Evolutionary conservation across 2,888 invertebrate species (phyloP).

Genomic region (Drosophila paramelanica): DNA sequence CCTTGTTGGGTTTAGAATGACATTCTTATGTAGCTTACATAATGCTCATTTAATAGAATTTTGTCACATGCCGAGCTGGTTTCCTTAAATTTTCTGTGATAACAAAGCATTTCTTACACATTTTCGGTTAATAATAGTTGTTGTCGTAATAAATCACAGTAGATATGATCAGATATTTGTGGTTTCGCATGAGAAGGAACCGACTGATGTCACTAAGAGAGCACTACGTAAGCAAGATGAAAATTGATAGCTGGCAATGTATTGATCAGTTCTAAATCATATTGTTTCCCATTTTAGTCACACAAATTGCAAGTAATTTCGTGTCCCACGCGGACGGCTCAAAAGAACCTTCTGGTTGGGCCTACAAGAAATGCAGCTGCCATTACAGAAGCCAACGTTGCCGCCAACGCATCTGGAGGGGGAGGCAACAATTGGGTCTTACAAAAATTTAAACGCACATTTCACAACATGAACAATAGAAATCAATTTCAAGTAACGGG

Average conservation of each 20-base stretch:
- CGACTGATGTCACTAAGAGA: slow-evolving; percentile 5
- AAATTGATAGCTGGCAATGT: slow-evolving; percentile 13
- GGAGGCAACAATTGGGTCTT: slow-evolving; percentile 84
- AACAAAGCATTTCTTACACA: not conserved
- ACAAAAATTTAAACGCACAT: slow-evolving; percentile 90
- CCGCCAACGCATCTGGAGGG: slow-evolving; percentile 11
- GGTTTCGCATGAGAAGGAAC: slow-evolving; percentile 45
- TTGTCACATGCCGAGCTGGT: too few species aligned
- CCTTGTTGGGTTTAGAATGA: not conserved
- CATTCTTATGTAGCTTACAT: not conserved
- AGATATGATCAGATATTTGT: slow-evolving; percentile 48
- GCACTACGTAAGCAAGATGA: not conserved
- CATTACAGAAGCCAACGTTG: slow-evolving; percentile 21
- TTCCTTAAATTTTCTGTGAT: not conserved
- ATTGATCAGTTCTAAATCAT: not conserved
- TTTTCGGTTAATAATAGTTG: not conserved
- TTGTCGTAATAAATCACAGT: slow-evolving; percentile 22
- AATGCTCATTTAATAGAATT: not conserved
- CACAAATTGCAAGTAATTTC: slow-evolving; percentile 84
- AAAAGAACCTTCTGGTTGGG: slow-evolving; percentile 20
- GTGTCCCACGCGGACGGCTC: slow-evolving; percentile 83
- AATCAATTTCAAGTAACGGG: slow-evolving; percentile 64
- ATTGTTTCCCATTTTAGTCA: slow-evolving; percentile 61
- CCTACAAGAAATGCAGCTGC: not conserved
- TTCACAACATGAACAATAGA: slow-evolving; percentile 86